Conservation (phyloP, 2,797 vertebrate species). For the Schizopygopsis malacanthus region DNA sequence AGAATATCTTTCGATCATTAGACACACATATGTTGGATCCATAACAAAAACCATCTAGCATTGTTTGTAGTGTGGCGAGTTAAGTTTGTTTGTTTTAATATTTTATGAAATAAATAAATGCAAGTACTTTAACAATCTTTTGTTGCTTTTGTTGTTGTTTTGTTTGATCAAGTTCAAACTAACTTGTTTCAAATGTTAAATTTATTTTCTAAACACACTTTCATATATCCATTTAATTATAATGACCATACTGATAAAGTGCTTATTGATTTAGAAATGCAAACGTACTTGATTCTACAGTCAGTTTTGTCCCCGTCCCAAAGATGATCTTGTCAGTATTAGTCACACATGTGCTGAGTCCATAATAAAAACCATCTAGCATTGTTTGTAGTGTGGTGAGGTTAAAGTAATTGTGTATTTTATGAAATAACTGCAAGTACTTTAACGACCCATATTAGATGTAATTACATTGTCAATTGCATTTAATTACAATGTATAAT, state of each 20-base stretch:
- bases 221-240: not conserved
- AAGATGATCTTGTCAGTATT: not conserved
- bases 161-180: constrained; percentile 45
- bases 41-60: constrained; percentile 2
- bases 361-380: not conserved
- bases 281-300: constrained; percentile 23
- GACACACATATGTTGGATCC: constrained; percentile 11
- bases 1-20: not conserved
- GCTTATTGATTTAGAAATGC: not conserved
- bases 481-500: not conserved
- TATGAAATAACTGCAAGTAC: not conserved
- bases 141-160: not conserved
- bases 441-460: not conserved
- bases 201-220: constrained; percentile 20
- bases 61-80: not conserved
- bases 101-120: not conserved
- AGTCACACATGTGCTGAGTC: constrained; percentile 29
- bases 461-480: not conserved
- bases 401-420: not conserved
- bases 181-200: constrained; percentile 60
- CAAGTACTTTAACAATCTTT: not conserved
- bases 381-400: not conserved
- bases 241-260: not conserved
- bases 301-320: constrained; percentile 24
- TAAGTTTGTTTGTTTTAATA: not conserved